Percentiles rank a stretch among this genome's conserved stretches.
phyloP scores from a whole-genome alignment of 2,113 vertebrate species.

The Microtus ochrogaster region DNA sequence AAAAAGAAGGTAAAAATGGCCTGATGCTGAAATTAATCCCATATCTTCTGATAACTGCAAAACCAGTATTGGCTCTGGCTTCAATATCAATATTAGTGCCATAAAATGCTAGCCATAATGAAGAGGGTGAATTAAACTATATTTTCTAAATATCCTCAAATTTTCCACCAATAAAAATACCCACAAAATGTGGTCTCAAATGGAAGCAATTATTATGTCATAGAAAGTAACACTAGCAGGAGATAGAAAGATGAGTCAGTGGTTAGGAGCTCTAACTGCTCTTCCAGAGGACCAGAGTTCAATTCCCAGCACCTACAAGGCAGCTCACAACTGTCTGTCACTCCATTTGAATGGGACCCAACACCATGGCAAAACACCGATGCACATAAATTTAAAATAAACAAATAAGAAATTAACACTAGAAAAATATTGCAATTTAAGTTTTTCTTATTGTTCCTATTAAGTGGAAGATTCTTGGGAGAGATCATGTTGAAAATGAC shows the following conservation, averaged over 20 bases:
- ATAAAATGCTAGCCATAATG: background rate
- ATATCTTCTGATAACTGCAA: constrained; percentile 3
- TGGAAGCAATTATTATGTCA: background rate
- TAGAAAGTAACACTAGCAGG: background rate
- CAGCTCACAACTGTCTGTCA: background rate
- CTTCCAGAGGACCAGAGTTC: background rate
- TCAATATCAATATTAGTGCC: background rate
- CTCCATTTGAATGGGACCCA: background rate
- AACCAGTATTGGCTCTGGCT: background rate
- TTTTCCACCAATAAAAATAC: background rate
- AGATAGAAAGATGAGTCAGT: background rate
- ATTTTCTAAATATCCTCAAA: constrained; percentile 37
- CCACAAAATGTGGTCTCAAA: background rate
- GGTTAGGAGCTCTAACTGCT: background rate
- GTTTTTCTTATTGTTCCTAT: constrained; percentile 21
- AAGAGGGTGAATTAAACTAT: background rate
- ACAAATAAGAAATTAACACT: constrained; percentile 38
- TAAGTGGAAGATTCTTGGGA: background rate
- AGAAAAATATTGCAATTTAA: background rate
- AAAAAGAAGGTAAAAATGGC: background rate
- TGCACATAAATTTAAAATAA: background rate
- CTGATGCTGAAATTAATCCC: constrained; percentile 32
- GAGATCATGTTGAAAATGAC: background rate
- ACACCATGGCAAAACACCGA: background rate
- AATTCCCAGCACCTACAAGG: background rate